Base-by-base conservation (phyloP, 2,113 vertebrate genomes). In the Catharus fuscescens region DNA sequence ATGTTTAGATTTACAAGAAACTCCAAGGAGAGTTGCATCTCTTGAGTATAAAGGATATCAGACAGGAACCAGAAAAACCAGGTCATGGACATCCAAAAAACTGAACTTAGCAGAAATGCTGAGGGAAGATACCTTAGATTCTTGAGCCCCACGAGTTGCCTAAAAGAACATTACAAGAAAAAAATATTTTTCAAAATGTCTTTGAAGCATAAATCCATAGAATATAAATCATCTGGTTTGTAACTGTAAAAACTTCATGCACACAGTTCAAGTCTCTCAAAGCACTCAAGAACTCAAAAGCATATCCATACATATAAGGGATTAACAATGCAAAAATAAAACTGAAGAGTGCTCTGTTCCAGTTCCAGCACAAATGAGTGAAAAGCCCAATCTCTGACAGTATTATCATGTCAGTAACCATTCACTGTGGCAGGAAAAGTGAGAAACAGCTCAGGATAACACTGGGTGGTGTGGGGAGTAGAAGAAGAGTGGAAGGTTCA, bases 31-130 rank as follows among this genome's bases (percentile, higher is more conserved):
- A 84, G 16, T 4, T 62, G 42, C 14, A 45, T 74, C 94, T 59
- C 52, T 81, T 69, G 66, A 72, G 8, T 15, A 57, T 40, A 97
- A 99, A 99, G 99, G 99, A 99, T 99, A 99, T 99, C 97, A 78
- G 99, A 99, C 77, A 99, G 96, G 95, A 99, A 99, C 97, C 98
- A 98, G 86, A 99, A 95, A 94, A 97, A 98, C 98, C 99, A 99
- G n/a, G 99, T 99, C 93, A 98, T 54, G 53, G 98, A 96, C 98
- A 99, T 99, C 99, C 98, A 99, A 97, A 99, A 99, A 40, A 98
- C 12, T 4, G 99, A 99, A 72, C 98, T 98, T 93, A 99, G 97
- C 71, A 99, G 98, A 91, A 98, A 71, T 9, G 98, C 88, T n/a
- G 98, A 87, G 21, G 99, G 99, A 59, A 99, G 91, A 57, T 98